Evolutionary conservation across 2,888 invertebrate species (phyloP).

Genomic region (Ennomos fuscantarius): DNA sequence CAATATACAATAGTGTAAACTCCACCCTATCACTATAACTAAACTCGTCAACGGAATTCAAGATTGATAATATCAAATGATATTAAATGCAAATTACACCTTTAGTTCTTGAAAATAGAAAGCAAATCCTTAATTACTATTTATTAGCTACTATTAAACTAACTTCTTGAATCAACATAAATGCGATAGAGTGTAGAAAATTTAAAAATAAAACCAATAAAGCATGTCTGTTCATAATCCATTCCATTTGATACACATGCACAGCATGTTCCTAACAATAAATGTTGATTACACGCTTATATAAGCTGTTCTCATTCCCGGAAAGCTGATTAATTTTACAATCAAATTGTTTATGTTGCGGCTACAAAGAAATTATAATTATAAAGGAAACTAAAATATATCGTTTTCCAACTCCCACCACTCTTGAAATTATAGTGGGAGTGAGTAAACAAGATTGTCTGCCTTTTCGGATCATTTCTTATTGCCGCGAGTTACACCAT

Average conservation of each 20-base stretch:
- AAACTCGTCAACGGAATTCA: constrained; percentile 36
- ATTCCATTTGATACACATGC: constrained; percentile 6
- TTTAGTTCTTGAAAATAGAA: constrained; percentile 38
- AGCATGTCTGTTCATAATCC: constrained; percentile 48
- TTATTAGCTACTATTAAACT: constrained; percentile 29
- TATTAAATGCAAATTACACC: constrained; percentile 41
- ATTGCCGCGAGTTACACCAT: too few species aligned
- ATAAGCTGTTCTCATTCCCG: too few species aligned
- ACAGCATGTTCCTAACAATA: not conserved
- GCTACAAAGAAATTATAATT: too few species aligned
- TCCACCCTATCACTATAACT: constrained; percentile 58
- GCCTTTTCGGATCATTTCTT: too few species aligned
- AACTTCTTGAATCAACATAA: constrained; percentile 44
- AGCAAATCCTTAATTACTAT: constrained; percentile 38
- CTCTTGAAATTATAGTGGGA: too few species aligned
- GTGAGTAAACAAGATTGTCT: too few species aligned
- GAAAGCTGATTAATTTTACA: too few species aligned
- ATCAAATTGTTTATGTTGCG: too few species aligned
- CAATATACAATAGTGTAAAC: constrained; percentile 21
- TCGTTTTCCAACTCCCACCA: too few species aligned
- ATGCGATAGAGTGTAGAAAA: constrained; percentile 84
- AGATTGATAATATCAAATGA: constrained; percentile 23
- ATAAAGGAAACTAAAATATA: too few species aligned
- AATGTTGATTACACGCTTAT: too few species aligned
- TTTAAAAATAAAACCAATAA: constrained; percentile 77